Evolutionary conservation across 2,797 vertebrate genomes (phyloP).

Genomic region (Microcaecilia unicolor): DNA sequence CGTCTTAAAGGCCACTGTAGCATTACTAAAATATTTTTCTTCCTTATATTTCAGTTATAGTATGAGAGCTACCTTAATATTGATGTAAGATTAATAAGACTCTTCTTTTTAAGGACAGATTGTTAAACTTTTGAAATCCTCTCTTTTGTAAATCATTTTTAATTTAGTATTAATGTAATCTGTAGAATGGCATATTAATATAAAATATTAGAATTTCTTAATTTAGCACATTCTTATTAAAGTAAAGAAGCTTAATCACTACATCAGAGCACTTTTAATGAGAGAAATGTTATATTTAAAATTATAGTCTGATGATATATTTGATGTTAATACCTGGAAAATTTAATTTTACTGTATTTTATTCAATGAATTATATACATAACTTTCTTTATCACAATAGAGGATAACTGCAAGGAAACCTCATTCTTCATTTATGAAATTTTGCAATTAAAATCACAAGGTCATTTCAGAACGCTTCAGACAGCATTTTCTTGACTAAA

Average conservation of each 20-base stretch:
- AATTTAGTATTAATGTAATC: conserved; percentile 37
- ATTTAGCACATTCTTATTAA: conserved; percentile 29
- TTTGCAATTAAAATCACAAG: neutral
- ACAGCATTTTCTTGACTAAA: no score
- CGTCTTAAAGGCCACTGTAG: conserved; percentile 6
- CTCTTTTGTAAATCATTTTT: conserved; percentile 48
- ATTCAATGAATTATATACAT: conserved; percentile 4
- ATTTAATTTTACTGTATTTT: conserved; percentile 12
- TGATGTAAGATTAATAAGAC: conserved; percentile 36
- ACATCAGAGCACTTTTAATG: conserved; percentile 9
- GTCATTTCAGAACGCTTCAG: no score
- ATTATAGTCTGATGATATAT: conserved; percentile 32
- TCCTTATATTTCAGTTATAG: neutral
- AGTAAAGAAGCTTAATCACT: conserved; percentile 21
- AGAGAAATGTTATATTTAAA: conserved; percentile 31
- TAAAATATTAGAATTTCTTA: conserved; percentile 28
- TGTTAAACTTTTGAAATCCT: conserved; percentile 39
- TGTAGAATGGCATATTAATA: conserved; percentile 5
- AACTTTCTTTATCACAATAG: conserved; percentile 3
- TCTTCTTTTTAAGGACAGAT: conserved; percentile 29
- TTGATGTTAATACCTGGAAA: conserved; percentile 19
- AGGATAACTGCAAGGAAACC: neutral
- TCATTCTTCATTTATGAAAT: conserved; percentile 1
- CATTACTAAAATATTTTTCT: conserved; percentile 9
- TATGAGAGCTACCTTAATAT: conserved; percentile 21